These are phyloP conservation scores for Drosophila kanekoi DNA, from an alignment of 2,888 invertebrate genomes.

Conservation along the genomic window DNA sequence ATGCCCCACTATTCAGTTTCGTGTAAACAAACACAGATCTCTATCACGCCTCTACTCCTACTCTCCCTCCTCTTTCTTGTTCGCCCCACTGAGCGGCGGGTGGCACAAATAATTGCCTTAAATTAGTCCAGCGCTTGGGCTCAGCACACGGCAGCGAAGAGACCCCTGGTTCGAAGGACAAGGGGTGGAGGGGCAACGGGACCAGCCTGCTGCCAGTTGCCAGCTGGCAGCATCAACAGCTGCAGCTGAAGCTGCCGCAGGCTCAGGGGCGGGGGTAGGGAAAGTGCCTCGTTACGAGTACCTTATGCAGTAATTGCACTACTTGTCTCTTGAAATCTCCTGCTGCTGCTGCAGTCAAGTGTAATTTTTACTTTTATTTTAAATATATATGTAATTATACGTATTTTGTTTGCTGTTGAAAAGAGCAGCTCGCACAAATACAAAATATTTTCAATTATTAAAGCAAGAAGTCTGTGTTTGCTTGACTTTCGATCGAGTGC, in stretches of 20 bases:
- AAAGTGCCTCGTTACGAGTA: slow-evolving; percentile 73
- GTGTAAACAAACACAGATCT: no score
- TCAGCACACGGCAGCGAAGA: slow-evolving; percentile 30
- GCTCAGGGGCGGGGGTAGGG: slow-evolving; percentile 14
- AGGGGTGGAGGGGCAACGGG: neutral
- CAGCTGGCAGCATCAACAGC: slow-evolving; percentile 24
- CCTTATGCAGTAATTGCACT: slow-evolving; percentile 79
- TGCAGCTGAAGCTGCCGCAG: slow-evolving; percentile 19
- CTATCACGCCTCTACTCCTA: no score
- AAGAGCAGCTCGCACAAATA: slow-evolving; percentile 42
- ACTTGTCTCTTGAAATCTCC: slow-evolving; percentile 65
- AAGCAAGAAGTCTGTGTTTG: no score
- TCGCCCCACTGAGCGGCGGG: slow-evolving; percentile 46
- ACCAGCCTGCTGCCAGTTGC: slow-evolving; percentile 21
- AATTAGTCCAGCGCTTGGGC: slow-evolving; percentile 63
- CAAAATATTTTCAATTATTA: slow-evolving; percentile 21
- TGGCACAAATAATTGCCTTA: slow-evolving; percentile 79
- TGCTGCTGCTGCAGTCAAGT: slow-evolving; percentile 54
- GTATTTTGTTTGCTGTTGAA: slow-evolving; percentile 43
- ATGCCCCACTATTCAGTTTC: no score
- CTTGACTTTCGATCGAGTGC: no score
- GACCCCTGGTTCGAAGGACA: slow-evolving; percentile 2
- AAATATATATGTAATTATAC: slow-evolving; percentile 1
- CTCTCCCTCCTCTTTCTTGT: neutral
- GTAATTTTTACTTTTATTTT: slow-evolving; percentile 50